Conservation (phyloP, 2,113 vertebrate species). For the Aegithalos caudatus region DNA sequence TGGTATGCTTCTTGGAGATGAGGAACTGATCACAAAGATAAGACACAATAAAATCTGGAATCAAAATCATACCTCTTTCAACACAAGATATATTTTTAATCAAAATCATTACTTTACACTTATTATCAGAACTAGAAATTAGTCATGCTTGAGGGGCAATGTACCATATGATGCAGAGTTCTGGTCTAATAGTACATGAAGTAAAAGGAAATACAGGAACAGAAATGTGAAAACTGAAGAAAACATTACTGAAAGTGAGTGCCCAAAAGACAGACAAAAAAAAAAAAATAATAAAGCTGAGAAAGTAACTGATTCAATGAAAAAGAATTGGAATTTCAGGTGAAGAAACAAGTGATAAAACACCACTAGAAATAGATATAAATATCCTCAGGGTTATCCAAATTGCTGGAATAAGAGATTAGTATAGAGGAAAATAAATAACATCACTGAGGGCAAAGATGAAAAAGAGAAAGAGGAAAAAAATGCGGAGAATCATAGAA, state of each 20-base stretch:
- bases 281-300: background rate
- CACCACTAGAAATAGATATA: background rate
- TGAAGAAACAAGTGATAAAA: background rate
- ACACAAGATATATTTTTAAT: background rate
- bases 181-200: background rate
- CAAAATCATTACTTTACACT: background rate
- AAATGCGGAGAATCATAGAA: background rate
- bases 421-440: background rate
- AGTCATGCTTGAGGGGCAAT: background rate
- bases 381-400: background rate
- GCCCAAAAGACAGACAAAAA: background rate
- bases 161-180: background rate
- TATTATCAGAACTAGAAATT: background rate
- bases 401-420: background rate
- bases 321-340: background rate
- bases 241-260: background rate
- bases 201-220: background rate
- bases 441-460: background rate
- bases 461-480: fast-evolving
- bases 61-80: background rate
- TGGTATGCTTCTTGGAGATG: background rate
- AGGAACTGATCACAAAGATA: background rate
- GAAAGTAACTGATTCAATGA: background rate
- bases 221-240: background rate
- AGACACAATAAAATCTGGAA: background rate